Evolutionary conservation across 2,888 invertebrate species (phyloP), one percentile per base, ranked within the genome.

Genomic region (Drosophila tanythrix): DNA sequence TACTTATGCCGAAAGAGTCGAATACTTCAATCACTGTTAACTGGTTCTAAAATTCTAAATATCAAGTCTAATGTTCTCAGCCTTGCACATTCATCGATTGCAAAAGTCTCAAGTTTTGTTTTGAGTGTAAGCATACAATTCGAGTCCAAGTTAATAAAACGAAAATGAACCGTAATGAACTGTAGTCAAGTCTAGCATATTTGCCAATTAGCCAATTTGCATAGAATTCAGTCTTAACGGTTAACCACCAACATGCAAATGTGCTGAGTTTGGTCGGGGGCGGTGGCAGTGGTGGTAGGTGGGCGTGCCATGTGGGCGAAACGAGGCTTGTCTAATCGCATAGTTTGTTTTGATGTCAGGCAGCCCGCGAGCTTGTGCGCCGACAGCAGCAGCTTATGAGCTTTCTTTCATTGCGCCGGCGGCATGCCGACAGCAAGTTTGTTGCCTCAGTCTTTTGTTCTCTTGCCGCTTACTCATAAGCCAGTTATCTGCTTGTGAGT

Each of bases 241-340:
- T 61, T 62, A 13, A 4, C 40, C 38, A 29, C 8, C 68, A 27
- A 43, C 57, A 50, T 13, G 48, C 46, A 48, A 67, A 67, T 48
- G 68, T 55, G 57, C 29, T 29, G 46, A 25, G 4, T 11, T 31
- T 29, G 21, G 31, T 43, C 18, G 31, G 31, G 50, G 10, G 31
- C 31, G 13, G 43, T 13, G 33, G 36, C 48, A 55, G 36, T 11
- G 3, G 6, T 38, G 27, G 57, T n/a, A 50, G 55, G 52, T 55
- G 63, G 81, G 74, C 77, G 82, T 84, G 74, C 35, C 82, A 69
- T 56, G 57, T 67, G 75, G 82, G 57, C 70, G 72, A 83, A 86
- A 80, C 89, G 78, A 73, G 78, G 67, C 66, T 59, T 86, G 78
- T 86, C 83, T 89, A 85, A 88, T 86, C 74, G 77, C 74, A 67